phyloP scores from a whole-genome alignment of 1,140 invertebrate genomes.

The Cryptotermes secundus region DNA sequence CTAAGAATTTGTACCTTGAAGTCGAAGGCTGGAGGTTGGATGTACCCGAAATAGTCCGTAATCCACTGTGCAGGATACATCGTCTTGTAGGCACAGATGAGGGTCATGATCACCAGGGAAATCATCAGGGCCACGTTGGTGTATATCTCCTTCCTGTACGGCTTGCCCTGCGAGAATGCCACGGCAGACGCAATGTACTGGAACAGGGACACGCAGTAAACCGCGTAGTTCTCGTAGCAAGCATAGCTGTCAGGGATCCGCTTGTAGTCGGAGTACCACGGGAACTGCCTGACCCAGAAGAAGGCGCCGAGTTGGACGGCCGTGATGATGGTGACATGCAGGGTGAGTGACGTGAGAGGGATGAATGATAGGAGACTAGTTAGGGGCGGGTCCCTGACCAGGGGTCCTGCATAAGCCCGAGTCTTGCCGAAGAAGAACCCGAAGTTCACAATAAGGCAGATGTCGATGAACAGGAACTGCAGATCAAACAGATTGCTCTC shows the following conservation, averaged over 20 bases:
- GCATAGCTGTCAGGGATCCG: slow-evolving; percentile 49
- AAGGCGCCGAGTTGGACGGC: slow-evolving; percentile 49
- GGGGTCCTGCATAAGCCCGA: slow-evolving; percentile 57
- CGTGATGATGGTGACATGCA: slow-evolving; percentile 65
- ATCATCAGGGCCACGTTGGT: slow-evolving; percentile 58
- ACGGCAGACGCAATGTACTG: slow-evolving; percentile 89
- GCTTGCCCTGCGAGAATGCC: slow-evolving; percentile 83
- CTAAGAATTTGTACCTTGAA: slow-evolving; percentile 49
- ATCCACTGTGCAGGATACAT: slow-evolving; percentile 50
- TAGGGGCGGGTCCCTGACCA: slow-evolving; percentile 59
- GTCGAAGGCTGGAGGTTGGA: slow-evolving; percentile 46
- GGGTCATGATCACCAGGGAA: slow-evolving; percentile 52
- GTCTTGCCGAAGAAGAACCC: slow-evolving; percentile 76
- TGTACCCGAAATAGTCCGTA: slow-evolving; percentile 46
- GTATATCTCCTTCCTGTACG: slow-evolving; percentile 68
- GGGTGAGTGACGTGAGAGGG: slow-evolving; percentile 64
- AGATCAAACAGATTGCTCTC: slow-evolving; percentile 70
- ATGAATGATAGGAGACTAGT: slow-evolving; percentile 62
- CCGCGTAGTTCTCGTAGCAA: slow-evolving; percentile 73
- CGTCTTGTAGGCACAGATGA: slow-evolving; percentile 54
- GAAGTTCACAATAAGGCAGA: slow-evolving; percentile 77
- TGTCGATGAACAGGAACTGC: slow-evolving; percentile 83
- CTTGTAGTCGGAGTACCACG: slow-evolving; percentile 58
- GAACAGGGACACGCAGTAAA: slow-evolving; percentile 83
- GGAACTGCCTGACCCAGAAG: slow-evolving; percentile 50